Evolutionary conservation across 2,113 vertebrate genomes (phyloP), one percentile per base, ranked within the genome.

Genomic region (Eolophus roseicapilla): DNA sequence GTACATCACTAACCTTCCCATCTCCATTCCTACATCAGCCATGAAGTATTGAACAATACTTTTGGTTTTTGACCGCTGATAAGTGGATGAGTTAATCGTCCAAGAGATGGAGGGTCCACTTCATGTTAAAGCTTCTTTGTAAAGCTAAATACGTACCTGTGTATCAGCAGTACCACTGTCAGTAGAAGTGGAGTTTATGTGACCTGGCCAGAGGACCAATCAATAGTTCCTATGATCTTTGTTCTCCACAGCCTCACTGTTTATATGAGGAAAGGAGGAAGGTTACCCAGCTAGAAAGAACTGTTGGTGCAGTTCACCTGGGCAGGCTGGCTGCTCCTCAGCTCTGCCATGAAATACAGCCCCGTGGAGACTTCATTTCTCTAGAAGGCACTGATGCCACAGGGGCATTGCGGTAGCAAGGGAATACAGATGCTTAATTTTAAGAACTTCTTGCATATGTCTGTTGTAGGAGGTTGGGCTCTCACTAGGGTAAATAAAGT

Each of bases 21-120:
- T 62, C 27, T 75, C 35, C 41, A 25, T 39, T 85, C n/a, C 77
- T n/a, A 52, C 50, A 47, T 62, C 21, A 28, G n/a, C 43, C 76
- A 52, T 17, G 13, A 82, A 71, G 28, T 55, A 25, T 10, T 62
- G 46, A 77, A 31, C 5, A 16, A 31, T 27, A 41, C 11, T 62
- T 44, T 16, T 27, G 21, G 2, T 27, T 73, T 50, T 73, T 2
- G 2, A 25, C 31, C 3, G 4, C 16, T 2, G 3, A 15, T 17
- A 71, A 67, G 43, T 3, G 2, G n/a, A 41, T 47, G 69, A 73
- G 17, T 46, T 76, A 49, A 73, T 50, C 17, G 11, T 59, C 5
- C 19, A 1, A 3, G 50, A 88, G 46, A 8, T 27, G 24, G 16
- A 71, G 33, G 13, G 31, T 78, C 53, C 13, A 39, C 29, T 16